Conservation (phyloP, 2,113 vertebrate genomes). For the Syrmaticus mikado region DNA sequence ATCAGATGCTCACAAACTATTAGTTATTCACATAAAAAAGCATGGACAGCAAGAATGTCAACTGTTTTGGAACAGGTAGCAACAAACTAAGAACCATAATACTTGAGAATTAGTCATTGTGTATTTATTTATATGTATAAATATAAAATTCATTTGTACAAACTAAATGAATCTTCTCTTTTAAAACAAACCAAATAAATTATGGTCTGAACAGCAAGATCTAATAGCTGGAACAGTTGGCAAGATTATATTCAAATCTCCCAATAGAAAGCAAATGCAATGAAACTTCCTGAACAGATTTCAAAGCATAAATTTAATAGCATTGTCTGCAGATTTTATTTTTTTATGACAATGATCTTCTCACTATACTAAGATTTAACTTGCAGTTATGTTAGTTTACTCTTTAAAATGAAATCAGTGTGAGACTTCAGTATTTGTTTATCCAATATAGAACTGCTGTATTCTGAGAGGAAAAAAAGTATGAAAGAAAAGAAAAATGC, state of each 20-base stretch:
- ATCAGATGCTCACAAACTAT: not conserved
- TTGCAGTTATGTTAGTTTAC: not conserved
- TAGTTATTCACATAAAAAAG: not conserved
- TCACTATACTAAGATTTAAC: not conserved
- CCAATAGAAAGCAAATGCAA: not conserved
- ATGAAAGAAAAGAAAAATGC: not conserved
- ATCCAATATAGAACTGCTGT: not conserved
- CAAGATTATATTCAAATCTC: not conserved
- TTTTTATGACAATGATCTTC: not conserved
- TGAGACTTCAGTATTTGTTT: not conserved
- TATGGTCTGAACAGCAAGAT: not conserved
- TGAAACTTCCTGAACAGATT: not conserved
- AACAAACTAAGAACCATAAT: not conserved
- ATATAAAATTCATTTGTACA: not conserved
- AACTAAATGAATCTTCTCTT: not conserved
- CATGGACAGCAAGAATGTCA: fast-evolving
- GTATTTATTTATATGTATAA: not conserved
- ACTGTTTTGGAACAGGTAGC: not conserved
- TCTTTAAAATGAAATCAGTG: not conserved
- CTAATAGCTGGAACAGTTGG: not conserved
- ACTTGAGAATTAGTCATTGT: not conserved
- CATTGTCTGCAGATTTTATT: not conserved
- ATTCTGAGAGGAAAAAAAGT: not conserved
- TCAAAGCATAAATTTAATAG: not conserved
- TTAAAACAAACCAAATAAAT: not conserved